These are phyloP conservation scores for Varanus salvator DNA, from an alignment of 2,113 vertebrate genomes.

Conservation along the genomic window DNA sequence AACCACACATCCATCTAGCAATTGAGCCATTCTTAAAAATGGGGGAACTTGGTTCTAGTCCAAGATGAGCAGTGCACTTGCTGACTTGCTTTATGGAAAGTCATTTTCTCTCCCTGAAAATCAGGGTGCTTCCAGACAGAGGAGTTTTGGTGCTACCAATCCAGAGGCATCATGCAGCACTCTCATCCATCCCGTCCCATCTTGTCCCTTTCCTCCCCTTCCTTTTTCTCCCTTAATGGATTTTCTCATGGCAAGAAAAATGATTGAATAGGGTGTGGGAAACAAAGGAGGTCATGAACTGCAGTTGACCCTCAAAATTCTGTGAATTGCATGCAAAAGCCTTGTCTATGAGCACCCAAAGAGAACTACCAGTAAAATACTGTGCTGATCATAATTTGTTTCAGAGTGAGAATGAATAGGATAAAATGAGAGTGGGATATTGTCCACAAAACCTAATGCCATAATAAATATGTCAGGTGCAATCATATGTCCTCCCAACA, in stretches of 20 bases:
- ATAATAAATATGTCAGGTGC: too few species aligned
- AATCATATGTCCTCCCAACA: too few species aligned
- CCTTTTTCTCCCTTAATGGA: too few species aligned
- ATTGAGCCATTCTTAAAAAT: neutral
- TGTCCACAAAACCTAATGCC: too few species aligned
- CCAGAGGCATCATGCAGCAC: too few species aligned
- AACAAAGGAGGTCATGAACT: too few species aligned
- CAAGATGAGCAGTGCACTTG: neutral
- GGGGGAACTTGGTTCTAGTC: neutral
- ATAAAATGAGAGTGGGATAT: neutral
- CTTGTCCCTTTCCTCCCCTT: too few species aligned
- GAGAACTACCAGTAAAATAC: neutral
- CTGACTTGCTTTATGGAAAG: neutral
- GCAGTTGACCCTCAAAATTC: neutral
- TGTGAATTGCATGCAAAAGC: neutral
- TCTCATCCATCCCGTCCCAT: too few species aligned
- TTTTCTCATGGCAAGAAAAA: too few species aligned
- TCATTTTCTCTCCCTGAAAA: neutral
- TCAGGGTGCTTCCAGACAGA: neutral
- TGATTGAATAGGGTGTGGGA: too few species aligned
- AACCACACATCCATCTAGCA: neutral
- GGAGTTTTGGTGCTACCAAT: neutral
- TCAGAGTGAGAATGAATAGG: neutral
- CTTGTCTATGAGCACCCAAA: too few species aligned
- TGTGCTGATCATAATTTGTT: neutral